Percentiles rank a stretch among this genome's conserved stretches.
phyloP scores from a whole-genome alignment of 2,113 vertebrate genomes.

The Xyliphius kryptos region DNA sequence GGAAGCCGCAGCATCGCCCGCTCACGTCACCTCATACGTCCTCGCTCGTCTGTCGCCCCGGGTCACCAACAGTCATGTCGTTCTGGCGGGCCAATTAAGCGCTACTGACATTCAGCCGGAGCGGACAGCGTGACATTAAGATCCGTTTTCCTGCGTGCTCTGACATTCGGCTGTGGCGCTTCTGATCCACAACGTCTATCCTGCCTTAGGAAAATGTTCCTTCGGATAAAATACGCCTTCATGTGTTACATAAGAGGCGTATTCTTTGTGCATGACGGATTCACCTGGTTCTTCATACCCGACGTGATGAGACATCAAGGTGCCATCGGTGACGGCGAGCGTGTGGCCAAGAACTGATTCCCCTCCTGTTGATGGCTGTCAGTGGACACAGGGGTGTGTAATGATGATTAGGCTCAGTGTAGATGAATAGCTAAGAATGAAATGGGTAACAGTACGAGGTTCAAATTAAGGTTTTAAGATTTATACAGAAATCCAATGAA shows the following conservation, averaged over 20 bases:
- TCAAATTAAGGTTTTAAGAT: too few relatives aligned
- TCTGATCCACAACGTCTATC: not conserved
- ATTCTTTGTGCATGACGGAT: not conserved
- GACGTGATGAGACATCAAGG: constrained; percentile 16
- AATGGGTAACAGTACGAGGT: too few relatives aligned
- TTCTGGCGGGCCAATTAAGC: constrained; percentile 63
- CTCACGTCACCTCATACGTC: constrained; percentile 20
- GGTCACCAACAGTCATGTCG: constrained; percentile 48
- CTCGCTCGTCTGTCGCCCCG: constrained; percentile 35
- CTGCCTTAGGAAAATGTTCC: constrained; percentile 1
- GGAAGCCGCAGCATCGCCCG: not conserved
- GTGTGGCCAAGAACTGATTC: too few relatives aligned
- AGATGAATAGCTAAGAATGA: too few relatives aligned
- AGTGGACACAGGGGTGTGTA: too few relatives aligned
- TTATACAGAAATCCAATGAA: too few relatives aligned
- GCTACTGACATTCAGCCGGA: constrained; percentile 61
- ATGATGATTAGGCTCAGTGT: too few relatives aligned
- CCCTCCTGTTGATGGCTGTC: too few relatives aligned
- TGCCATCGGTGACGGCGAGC: constrained; percentile 41
- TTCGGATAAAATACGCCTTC: constrained; percentile 10
- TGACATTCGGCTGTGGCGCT: constrained; percentile 52
- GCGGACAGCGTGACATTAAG: constrained; percentile 62
- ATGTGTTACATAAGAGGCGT: not conserved
- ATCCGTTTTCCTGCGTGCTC: constrained; percentile 57
- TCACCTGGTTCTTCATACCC: constrained; percentile 18